Base-by-base conservation (phyloP, 2,113 vertebrate species). In the Scomber scombrus region DNA sequence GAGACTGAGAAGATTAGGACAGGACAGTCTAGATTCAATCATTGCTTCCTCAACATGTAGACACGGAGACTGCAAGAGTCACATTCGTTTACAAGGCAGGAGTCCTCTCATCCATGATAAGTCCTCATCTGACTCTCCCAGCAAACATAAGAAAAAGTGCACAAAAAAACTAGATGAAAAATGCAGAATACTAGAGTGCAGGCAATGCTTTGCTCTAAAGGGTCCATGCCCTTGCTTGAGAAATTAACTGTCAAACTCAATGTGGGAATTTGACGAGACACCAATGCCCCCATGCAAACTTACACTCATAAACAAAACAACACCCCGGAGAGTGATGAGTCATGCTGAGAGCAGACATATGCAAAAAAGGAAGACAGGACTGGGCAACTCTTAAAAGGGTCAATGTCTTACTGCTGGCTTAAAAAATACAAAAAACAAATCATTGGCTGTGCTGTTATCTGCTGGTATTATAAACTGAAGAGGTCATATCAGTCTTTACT, bases 321-420 rank as follows among this genome's bases (percentile, higher is more conserved):
- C 58, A 76, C 66, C 80, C 73, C 6, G 3, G 64, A 89, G 81
- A 90, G 80, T 80, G 82, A 87, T 90, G 90, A 91, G 82, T 91
- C 87, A 88, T 65, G 15, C n/a, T 73, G 70, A 55, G 45, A 79
- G 61, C 74, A 86, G 66, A 65, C 75, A 81, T 43, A 90, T 54
- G 29, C 69, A 73, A 58, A 76, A 46, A 45, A 74, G 64, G 54
- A 75, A 52, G 56, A 34, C 56, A 78, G 61, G 52, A 29, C 40
- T 69, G 64, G 50, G 51, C 31, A 71, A 71, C 16, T 45, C 43
- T 68, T 55, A 68, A 77, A 78, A 86, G 70, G 74, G 79, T 82
- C 60, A 71, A 46, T 62, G 54, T 76, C 43, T 75, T 55, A 69
- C 9, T 58, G 40, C 55, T 49, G 31, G 13, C 43, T 71, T 67